Percentiles rank a stretch among this genome's conserved stretches.
Evolutionary conservation across 2,797 vertebrate species (phyloP).

Genomic region (Hirundo rustica): DNA sequence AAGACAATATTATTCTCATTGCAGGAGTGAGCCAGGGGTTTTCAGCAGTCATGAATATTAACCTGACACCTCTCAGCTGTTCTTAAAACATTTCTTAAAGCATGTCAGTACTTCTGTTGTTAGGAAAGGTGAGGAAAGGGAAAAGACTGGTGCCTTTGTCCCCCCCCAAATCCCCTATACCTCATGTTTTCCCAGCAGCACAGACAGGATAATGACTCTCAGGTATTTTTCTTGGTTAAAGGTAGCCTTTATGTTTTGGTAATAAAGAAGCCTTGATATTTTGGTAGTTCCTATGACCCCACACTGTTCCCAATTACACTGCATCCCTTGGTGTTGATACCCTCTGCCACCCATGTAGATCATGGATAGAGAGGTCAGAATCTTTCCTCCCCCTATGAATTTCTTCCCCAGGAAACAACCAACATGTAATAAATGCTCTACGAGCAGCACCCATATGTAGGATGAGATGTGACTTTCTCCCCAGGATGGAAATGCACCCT

Average conservation of each 20-base stretch:
- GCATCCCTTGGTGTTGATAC: fast-evolving
- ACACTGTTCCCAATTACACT: not conserved
- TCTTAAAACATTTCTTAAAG: not conserved
- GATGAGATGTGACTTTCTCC: not conserved
- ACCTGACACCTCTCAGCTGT: not conserved
- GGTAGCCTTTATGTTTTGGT: not conserved
- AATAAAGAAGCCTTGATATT: not conserved
- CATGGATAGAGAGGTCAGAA: not conserved
- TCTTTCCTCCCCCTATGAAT: not conserved
- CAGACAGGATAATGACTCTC: not conserved
- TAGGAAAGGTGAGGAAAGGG: not conserved
- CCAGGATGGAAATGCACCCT: not conserved
- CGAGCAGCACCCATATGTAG: not conserved
- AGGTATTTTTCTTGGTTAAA: not conserved
- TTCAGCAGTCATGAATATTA: slow-evolving; percentile 1
- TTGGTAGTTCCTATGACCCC: not conserved
- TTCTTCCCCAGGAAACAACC: not conserved
- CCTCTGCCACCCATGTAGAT: not conserved
- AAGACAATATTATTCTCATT: not conserved
- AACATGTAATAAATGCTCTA: not conserved
- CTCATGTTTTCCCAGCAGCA: not conserved
- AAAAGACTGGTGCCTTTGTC: not conserved
- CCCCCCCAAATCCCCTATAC: not conserved
- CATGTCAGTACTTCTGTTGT: not conserved
- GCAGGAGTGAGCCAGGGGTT: not conserved